Base-by-base conservation (phyloP, 1,140 invertebrate species). In the Phymastichus coffea region DNA sequence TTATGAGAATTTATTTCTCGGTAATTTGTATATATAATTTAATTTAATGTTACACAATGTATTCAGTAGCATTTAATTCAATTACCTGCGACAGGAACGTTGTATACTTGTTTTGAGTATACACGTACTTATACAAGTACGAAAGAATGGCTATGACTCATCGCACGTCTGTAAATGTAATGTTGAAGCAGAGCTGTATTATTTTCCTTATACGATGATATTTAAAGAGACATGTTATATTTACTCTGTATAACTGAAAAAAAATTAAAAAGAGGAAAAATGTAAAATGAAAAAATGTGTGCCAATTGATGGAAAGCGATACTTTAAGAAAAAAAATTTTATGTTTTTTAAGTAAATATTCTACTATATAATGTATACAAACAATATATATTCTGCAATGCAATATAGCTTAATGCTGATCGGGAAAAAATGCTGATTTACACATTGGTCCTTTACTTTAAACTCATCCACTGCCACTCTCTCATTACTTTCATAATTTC, bases 391-490 rank as follows among this genome's bases (percentile, higher is more conserved):
- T 10, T 38, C 12, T 10, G 19, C 28, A 2, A 47, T 22, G 4
- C 17, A 47, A 37, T 12, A 28, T 2, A 33, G 19, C 30, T 55
- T n/a, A n/a, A 17, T 35, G 2, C 25, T 12, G 17, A 49, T 57
- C 25, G 23, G 53, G 4, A 40, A 12, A 15, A 57, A 47, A 47
- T 20, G 40, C 17, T 57, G 14, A 40, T 49, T 33, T 26, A 25
- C 22, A 40, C 7, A 3, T 48, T 28, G 10, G 4, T 37, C 17
- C 22, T 37, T 56, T 49, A 37, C 9, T 57, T 48, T 23, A 58
- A 19, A 58, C 44, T 58, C 47, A 51, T 51, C 48, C 56, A 51
- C 56, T 58, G 56, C 56, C 56, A 51, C 20, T 51, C 7, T 57
- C 10, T 40, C 14, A 7, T 51, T 44, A 25, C 25, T n/a, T n/a